phyloP scores from a whole-genome alignment of 2,113 vertebrate species.

The Poeciliopsis turrubarensis region DNA sequence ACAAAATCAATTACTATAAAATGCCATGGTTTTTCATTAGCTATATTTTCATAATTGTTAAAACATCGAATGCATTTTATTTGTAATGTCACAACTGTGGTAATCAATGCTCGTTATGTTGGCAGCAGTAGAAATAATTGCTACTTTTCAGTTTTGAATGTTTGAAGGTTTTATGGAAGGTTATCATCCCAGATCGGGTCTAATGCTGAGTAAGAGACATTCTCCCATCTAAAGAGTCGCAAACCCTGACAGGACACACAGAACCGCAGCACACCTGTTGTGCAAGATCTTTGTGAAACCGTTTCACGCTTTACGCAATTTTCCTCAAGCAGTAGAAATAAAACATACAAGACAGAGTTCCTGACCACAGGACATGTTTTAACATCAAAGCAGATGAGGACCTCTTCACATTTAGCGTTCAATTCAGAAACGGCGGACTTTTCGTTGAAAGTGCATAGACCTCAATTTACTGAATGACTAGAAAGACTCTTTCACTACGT shows the following conservation, averaged over 20 bases:
- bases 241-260: conserved; percentile 29
- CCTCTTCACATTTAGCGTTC: not conserved
- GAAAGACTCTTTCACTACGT: not conserved
- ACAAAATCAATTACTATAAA: too few relatives aligned
- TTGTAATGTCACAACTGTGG: too few relatives aligned
- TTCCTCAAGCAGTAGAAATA: not conserved
- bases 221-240: not conserved
- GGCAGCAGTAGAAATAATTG: too few relatives aligned
- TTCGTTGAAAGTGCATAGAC: not conserved
- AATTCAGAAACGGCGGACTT: not conserved
- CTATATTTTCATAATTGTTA: too few relatives aligned
- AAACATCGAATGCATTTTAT: too few relatives aligned
- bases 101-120: too few relatives aligned
- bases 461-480: conserved; percentile 2
- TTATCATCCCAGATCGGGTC: not conserved
- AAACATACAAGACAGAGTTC: not conserved
- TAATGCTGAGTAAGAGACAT: not conserved
- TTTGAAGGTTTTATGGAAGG: not conserved
- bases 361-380: not conserved
- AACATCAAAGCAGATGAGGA: not conserved
- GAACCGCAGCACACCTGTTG: conserved; percentile 4
- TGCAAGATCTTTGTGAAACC: conserved; percentile 33
- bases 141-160: not conserved
- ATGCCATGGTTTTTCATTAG: too few relatives aligned
- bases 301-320: not conserved